Evolutionary conservation across 2,888 invertebrate genomes (phyloP), one percentile per base, ranked within the genome.

Genomic region (Coecobrya sp.): DNA sequence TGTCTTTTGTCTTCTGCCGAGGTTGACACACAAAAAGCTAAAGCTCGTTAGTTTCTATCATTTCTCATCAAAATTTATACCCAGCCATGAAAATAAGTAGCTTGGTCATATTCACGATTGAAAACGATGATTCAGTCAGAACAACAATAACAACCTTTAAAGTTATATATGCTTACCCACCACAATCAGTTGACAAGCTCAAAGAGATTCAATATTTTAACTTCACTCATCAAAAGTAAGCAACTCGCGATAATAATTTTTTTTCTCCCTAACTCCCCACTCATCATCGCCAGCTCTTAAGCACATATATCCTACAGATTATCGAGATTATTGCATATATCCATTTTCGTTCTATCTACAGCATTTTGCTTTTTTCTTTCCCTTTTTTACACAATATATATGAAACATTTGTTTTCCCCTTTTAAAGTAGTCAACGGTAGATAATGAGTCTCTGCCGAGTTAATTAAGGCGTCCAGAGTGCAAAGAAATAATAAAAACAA

Each of bases 401-500:
- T 49, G 11, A 79, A 79, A 27, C 16, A 16, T 27, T 7, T 52
- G 25, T 55, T 79, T 49, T 73, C 52, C 25, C 87, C 87, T 19
- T 68, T 76, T 87, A 36, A 88, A 88, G 88, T 81, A 81, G 65
- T 87, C 76, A 87, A 88, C 62, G 62, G 45, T 65, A 79, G 87
- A 76, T 87, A 87, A 76, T 87, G 86, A 86, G 70, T 16, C 30
- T 65, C 45, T 45, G 30, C 13, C 13, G 30, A 49, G 85, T 52
- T 86, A 86, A 70, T 86, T 86, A 70, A 68, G 49, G 59, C 55
- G 27, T 70, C 86, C 73, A 86, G 86, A 65, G 25, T 22, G 27
- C 62, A 65, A 65, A 65, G 19, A 25, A 25, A 65, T 25, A 65
- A 65, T 27, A 65, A 65, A 59, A 65, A 65, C 62, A 65, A 65